A percentile compares a stretch with the other conserved stretches of the same genome.
Conservation (phyloP, 2,888 invertebrate genomes). For the Megastigmus dorsalis region DNA sequence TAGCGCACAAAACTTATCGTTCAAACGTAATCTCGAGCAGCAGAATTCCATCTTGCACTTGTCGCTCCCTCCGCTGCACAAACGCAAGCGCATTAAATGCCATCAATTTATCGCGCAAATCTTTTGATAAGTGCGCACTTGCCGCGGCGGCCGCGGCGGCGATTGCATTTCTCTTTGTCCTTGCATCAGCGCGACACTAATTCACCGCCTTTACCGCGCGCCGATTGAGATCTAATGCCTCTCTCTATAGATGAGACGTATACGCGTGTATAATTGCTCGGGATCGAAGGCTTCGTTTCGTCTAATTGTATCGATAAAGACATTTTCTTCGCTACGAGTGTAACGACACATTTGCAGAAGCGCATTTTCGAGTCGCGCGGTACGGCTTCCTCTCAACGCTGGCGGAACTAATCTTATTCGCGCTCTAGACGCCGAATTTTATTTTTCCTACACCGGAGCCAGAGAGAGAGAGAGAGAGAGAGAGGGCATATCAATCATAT, state of each 20-base stretch:
- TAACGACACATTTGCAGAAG: too few relatives aligned
- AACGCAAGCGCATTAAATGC: neutral
- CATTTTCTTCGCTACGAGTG: too few relatives aligned
- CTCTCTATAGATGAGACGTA: too few relatives aligned
- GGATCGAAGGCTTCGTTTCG: too few relatives aligned
- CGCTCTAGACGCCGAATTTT: constrained; percentile 29
- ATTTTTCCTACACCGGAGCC: neutral
- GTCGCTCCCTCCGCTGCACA: too few relatives aligned
- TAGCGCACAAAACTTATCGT: constrained; percentile 40
- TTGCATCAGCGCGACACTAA: neutral
- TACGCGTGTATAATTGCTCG: too few relatives aligned
- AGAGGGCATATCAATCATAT: constrained; percentile 72
- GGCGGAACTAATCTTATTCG: constrained; percentile 27
- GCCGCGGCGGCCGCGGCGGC: neutral
- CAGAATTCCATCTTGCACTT: constrained; percentile 10
- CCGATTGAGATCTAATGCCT: too few relatives aligned
- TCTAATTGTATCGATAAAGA: too few relatives aligned
- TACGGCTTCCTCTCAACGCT: neutral
- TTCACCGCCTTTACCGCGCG: too few relatives aligned
- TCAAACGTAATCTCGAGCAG: constrained; percentile 45
- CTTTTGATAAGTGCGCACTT: constrained; percentile 36
- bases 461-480: neutral
- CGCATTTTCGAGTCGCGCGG: neutral
- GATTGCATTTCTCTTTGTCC: constrained; percentile 40
- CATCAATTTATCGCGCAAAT: constrained; percentile 43